Evolutionary conservation across 2,113 vertebrate species (phyloP), one percentile per base, ranked within the genome.

Genomic region (Lipophrys pholis): DNA sequence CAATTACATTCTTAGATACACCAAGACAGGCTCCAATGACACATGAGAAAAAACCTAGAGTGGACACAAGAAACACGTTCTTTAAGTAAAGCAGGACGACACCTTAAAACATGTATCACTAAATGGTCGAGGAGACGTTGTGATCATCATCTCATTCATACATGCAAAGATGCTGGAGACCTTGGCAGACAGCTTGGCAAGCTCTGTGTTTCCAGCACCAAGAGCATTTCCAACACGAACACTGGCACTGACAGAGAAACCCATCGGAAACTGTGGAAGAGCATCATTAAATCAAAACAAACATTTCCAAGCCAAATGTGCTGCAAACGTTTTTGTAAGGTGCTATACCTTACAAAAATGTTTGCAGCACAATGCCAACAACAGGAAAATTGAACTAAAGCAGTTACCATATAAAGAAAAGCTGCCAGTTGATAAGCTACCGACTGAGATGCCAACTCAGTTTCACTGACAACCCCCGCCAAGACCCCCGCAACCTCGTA

Each of bases 401-500:
- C 8, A 57, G 87, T 95, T 91, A 97, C 97, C 97, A 96, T 94
- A 83, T 93, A 97, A 0, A 91, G 86, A 0, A 95, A 74, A 36
- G 30, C 15, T 5, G 92, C 79, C 73, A 97, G 50, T 64, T 96
- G 84, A 0, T 96, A 96, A 56, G 94, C 74, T 5, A 97, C 35
- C 7, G 96, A 95, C 36, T 98, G 96, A 1, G 95, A 94, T 0
- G 93, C 96, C 84, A 97, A 77, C 83, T 98, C 94, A n/a, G 92
- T 92, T 77, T 95, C 93, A 36, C 94, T 93, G 8, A 98, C 91
- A 61, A 95, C 56, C 8, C 96, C 96, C 77, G 95, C 90, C 56
- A 97, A 91, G 87, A 97, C 95, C 42, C 92, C 95, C 16, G 95
- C 95, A 0, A 96, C 90, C 75, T 97, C 96, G 62, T 94, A 97